phyloP scores from a whole-genome alignment of 30 jellyfish, hydroid and myxozoan species.

The Cassiopea xamachana region DNA sequence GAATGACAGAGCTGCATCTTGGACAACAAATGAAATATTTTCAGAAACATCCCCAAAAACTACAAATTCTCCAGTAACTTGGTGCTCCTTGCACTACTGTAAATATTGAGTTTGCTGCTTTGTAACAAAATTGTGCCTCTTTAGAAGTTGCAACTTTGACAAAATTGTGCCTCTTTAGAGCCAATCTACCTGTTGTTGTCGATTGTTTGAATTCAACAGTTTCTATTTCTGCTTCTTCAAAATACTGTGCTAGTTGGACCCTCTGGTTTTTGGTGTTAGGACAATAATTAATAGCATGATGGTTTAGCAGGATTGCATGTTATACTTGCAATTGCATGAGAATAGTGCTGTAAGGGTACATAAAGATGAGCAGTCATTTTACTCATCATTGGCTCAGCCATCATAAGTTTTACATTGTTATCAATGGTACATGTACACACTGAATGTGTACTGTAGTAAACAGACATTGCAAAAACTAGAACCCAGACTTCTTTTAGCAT shows the following conservation, averaged over 20 bases:
- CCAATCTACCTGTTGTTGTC: constrained; percentile 16
- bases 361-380: constrained; percentile 23
- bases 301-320: constrained; percentile 64
- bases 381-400: constrained; percentile 20
- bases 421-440: constrained; percentile 69
- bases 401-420: constrained; percentile 61
- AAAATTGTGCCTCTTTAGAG: neutral
- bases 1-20: neutral
- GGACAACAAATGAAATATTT: neutral
- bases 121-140: neutral
- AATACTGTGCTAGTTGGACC: neutral
- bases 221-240: constrained; percentile 12
- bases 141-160: neutral
- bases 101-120: neutral
- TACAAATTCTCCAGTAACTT: neutral
- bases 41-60: neutral
- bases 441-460: constrained; percentile 1
- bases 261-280: neutral
- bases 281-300: constrained; percentile 10
- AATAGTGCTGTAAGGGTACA: constrained; percentile 21
- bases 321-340: constrained; percentile 39
- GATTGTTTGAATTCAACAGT: constrained; percentile 4
- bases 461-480: too few relatives aligned
- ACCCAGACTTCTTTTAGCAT: too few relatives aligned
- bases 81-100: neutral